Base-by-base conservation (phyloP, 1,140 invertebrate genomes). In the Nasonia giraulti region DNA sequence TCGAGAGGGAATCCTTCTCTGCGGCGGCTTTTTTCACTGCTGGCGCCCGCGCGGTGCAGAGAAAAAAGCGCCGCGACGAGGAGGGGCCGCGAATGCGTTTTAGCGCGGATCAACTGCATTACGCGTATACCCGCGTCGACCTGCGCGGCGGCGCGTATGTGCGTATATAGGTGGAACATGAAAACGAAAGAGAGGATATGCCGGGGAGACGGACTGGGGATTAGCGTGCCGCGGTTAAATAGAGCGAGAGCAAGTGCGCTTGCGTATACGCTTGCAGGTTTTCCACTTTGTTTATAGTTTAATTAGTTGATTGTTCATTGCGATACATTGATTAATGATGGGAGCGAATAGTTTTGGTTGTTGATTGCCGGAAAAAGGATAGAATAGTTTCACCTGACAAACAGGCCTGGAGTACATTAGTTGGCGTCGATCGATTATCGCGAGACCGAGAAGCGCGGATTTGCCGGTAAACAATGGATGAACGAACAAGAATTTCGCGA, bases 21-120 rank as follows among this genome's bases (percentile, higher is more conserved):
- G 55, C 20, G 55, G 55, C 55, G 40, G 40, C 62, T 83, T 55
- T 76, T 76, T 82, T 44, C 44, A 11, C n/a, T 33, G 6, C 50
- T 5, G 10, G 62, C 62, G 40, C 44, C 37, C 40, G 37, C 17
- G 31, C 1, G 27, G 27, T 80, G 78, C 78, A 74, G 73, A 55
- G 31, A 71, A 69, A 81, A 81, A 75, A 44, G 68, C 68, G 87
- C 80, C 84, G 14, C 55, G 12, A 86, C 85, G 84, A 89, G 87
- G 87, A 81, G 81, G 80, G 87, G 85, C 88, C 88, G 89, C 88
- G 85, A 91, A 91, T 91, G 88, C 88, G 88, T 90, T 91, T 91
- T 90, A 90, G 88, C 90, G 86, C 86, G 88, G 89, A 90, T 91
- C 90, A 91, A 90, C 89, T 91, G 90, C 89, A 90, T 91, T 90